Base-by-base conservation (phyloP, 2,888 invertebrate genomes). In the Meandrusa payeni region DNA sequence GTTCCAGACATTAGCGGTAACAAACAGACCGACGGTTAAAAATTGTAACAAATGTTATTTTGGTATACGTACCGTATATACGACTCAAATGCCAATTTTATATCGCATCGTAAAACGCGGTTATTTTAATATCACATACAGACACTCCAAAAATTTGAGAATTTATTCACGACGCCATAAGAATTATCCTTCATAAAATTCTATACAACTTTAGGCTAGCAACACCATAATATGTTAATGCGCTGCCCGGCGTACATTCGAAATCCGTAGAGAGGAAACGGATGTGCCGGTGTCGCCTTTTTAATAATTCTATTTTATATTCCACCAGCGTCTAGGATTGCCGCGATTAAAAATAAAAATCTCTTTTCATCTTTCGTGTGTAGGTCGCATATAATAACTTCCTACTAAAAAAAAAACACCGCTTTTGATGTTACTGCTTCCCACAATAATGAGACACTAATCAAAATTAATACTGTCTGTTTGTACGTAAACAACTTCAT, bases 231-330 rank as follows among this genome's bases (percentile, higher is more conserved):
- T 28, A 42, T 41, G 26, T 44, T 32, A 36, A 37, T 32, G 32
- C 28, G 61, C 46, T 34, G 34, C 47, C 53, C 62, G 59, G 57
- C 57, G 39, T 50, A 41, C 52, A 51, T 55, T 55, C 45, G 56
- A 67, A 65, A 62, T 55, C 59, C 64, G 67, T 71, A 72, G 69
- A 74, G 66, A 78, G 82, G 81, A 83, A 83, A 61, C 83, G 83
- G 83, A 83, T 77, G 80, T 71, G 70, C 64, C 72, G 73, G 73
- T 73, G 75, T 79, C 76, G 69, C 62, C 65, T 72, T 76, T 82
- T 78, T 80, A 80, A 80, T 79, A 80, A 73, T 81, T 70, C 69
- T 62, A 66, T 75, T 81, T 79, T 75, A 76, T 75, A 79, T 76
- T 75, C 71, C 55, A 58, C 64, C 47, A 64, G 65, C 65, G 72